These are phyloP conservation scores for Periplaneta americana DNA, from an alignment of 1,140 invertebrate genomes.

Conservation along the genomic window DNA sequence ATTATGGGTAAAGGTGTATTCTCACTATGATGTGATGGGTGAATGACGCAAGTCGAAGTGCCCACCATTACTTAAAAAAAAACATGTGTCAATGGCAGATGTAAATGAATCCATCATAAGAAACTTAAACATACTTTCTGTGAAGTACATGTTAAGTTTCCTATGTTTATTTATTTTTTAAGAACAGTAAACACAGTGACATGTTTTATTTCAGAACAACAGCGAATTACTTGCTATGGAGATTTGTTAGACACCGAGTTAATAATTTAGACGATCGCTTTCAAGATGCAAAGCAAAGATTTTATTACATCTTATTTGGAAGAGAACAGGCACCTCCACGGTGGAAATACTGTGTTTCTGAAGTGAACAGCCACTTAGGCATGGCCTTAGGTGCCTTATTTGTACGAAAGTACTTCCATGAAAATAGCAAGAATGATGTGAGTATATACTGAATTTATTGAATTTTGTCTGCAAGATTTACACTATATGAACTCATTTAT, in stretches of 20 bases:
- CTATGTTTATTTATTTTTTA: too few species aligned
- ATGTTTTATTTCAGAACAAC: constrained; percentile 36
- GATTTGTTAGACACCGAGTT: constrained; percentile 78
- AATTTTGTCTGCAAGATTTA: neutral
- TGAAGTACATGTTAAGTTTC: too few species aligned
- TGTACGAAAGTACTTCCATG: constrained; percentile 79
- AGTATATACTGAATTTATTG: constrained; percentile 27
- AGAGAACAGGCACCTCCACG: constrained; percentile 64
- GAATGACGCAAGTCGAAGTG: too few species aligned
- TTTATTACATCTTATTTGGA: constrained; percentile 66
- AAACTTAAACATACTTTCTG: too few species aligned
- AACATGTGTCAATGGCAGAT: too few species aligned
- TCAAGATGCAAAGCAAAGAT: constrained; percentile 51
- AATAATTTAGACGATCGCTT: constrained; percentile 82
- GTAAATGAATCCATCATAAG: too few species aligned
- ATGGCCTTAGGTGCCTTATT: constrained; percentile 84
- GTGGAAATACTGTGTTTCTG: constrained; percentile 78
- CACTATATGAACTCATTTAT: constrained; percentile 1
- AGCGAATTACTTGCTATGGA: constrained; percentile 78
- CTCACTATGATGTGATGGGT: too few species aligned
- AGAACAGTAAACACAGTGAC: too few species aligned
- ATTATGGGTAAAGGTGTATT: too few species aligned
- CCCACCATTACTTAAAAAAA: too few species aligned
- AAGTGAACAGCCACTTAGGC: constrained; percentile 77
- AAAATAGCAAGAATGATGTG: constrained; percentile 71